Conservation (phyloP, 2,888 invertebrate genomes). For the Eupithecia dodoneata region DNA sequence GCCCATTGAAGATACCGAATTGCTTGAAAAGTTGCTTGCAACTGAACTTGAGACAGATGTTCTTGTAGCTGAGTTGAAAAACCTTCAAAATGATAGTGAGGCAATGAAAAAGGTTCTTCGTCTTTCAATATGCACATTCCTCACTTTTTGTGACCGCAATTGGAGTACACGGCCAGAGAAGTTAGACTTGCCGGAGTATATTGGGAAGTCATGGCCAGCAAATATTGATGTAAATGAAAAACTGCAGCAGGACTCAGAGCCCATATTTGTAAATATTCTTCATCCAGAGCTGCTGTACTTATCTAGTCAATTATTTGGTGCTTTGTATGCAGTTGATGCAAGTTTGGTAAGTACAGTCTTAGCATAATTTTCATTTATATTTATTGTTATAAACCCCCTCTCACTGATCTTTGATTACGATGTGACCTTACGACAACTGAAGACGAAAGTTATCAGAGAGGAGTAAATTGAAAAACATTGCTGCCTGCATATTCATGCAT, state of each 20-base stretch:
- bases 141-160: conserved; percentile 91
- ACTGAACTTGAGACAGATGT: conserved; percentile 59
- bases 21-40: conserved; percentile 62
- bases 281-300: conserved; percentile 81
- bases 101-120: conserved; percentile 73
- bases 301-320: conserved; percentile 69
- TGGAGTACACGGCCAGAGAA: conserved; percentile 89
- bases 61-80: conserved; percentile 57
- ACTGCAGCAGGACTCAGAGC: conserved; percentile 86
- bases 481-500: too few relatives aligned
- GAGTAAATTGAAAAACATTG: too few relatives aligned
- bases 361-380: not conserved
- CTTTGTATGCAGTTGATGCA: conserved; percentile 61
- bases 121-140: conserved; percentile 86
- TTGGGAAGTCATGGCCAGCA: conserved; percentile 73
- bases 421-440: too few relatives aligned
- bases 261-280: conserved; percentile 86
- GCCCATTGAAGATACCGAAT: conserved; percentile 56
- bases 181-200: conserved; percentile 67
- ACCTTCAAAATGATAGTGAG: conserved; percentile 47
- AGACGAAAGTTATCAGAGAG: too few relatives aligned
- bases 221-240: conserved; percentile 66
- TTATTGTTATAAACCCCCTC: too few relatives aligned
- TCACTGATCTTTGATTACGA: too few relatives aligned
- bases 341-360: conserved; percentile 63